A percentile compares a stretch with the other conserved stretches of the same genome.
phyloP scores from a whole-genome alignment of 2,113 vertebrate genomes.

The Rhegmatorhina hoffmannsi region DNA sequence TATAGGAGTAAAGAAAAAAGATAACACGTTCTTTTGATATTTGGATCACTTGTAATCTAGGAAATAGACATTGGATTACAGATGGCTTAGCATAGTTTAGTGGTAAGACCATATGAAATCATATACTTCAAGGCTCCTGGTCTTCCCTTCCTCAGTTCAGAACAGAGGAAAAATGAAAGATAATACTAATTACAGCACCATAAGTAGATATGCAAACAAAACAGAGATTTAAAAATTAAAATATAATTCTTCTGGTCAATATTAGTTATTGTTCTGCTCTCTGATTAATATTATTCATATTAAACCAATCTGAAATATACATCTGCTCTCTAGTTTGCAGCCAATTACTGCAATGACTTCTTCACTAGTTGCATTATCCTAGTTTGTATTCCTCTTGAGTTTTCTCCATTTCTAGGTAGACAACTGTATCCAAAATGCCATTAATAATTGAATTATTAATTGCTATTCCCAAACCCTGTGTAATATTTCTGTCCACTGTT shows the following conservation, averaged over 20 bases:
- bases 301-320: neutral
- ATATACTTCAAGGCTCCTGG: neutral
- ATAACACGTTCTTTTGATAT: conserved; percentile 18
- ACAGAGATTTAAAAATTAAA: neutral
- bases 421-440: neutral
- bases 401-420: neutral
- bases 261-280: neutral
- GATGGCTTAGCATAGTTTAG: conserved; percentile 21
- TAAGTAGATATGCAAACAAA: neutral
- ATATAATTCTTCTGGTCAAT: neutral
- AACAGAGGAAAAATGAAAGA: neutral
- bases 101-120: neutral
- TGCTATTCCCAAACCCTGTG: neutral
- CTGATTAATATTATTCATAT: neutral
- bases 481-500: neutral
- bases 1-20: conserved; percentile 31
- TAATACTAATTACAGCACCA: neutral
- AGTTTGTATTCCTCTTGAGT: neutral
- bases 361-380: neutral
- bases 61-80: conserved; percentile 27
- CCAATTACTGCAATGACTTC: neutral
- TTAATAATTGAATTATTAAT: neutral
- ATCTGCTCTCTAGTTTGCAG: neutral
- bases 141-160: neutral
- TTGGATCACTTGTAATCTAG: conserved; percentile 13